Evolutionary conservation across 1,140 invertebrate species (phyloP).

Genomic region (Heliconius hermathena): DNA sequence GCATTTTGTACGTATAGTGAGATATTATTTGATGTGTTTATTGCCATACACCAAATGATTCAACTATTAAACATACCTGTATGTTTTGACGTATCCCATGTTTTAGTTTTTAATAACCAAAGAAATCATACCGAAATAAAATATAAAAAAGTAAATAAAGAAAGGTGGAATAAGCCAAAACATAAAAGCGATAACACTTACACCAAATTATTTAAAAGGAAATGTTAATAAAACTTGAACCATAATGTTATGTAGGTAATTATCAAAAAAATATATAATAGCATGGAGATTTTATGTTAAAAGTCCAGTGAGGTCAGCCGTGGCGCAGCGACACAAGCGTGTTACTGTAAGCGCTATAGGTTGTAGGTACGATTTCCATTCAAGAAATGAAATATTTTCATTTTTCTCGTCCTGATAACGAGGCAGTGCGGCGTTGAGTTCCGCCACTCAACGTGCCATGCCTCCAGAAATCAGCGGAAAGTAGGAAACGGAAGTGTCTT

Average conservation of each 20-base stretch:
- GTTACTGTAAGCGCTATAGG: no score
- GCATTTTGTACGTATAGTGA: slow-evolving; percentile 30
- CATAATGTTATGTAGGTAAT: not conserved
- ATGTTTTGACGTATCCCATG: slow-evolving; percentile 51
- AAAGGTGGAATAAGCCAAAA: slow-evolving; percentile 45
- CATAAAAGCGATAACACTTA: slow-evolving; percentile 44
- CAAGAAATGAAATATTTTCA: no score
- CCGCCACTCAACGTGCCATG: no score
- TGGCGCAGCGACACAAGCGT: no score
- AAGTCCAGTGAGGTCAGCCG: no score
- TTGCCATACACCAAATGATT: slow-evolving; percentile 33
- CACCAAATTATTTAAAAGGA: slow-evolving; percentile 30
- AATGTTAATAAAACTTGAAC: not conserved
- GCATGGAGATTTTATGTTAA: no score
- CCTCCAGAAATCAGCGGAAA: no score
- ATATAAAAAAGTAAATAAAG: slow-evolving; percentile 36
- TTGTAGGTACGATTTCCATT: no score
- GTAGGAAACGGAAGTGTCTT: no score
- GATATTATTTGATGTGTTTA: slow-evolving; percentile 39
- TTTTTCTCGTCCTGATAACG: no score
- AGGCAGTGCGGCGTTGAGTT: no score
- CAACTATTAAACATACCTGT: slow-evolving; percentile 43
- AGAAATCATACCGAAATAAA: slow-evolving; percentile 16
- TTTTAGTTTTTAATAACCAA: slow-evolving; percentile 11
- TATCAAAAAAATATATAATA: no score